Evolutionary conservation across 2,888 invertebrate genomes (phyloP).

Genomic region (Brachylomia viminalis): DNA sequence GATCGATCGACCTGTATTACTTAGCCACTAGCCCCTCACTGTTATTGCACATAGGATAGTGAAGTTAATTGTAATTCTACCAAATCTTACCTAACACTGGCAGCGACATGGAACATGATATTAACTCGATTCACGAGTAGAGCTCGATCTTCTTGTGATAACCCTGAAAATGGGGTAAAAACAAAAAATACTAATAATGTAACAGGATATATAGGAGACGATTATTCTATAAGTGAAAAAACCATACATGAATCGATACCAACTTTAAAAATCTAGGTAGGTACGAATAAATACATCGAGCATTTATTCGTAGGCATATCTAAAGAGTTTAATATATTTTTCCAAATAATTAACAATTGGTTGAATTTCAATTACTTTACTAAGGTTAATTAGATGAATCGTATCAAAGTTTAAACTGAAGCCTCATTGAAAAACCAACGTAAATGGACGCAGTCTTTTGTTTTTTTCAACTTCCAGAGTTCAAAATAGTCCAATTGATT

Average conservation of each 20-base stretch:
- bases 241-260: background rate
- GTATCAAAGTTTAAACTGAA: background rate
- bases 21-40: too few relatives aligned
- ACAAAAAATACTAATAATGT: background rate
- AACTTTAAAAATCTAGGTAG: background rate
- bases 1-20: too few relatives aligned
- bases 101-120: constrained; percentile 95
- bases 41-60: too few relatives aligned
- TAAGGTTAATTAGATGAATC: background rate
- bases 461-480: background rate
- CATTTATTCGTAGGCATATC: too few relatives aligned
- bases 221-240: background rate
- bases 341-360: background rate
- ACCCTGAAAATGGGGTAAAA: constrained; percentile 79
- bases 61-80: background rate
- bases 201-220: background rate
- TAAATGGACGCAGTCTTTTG: background rate
- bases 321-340: too few relatives aligned
- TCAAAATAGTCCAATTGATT: background rate
- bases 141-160: constrained; percentile 87
- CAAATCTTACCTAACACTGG: constrained; percentile 91
- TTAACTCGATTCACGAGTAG: constrained; percentile 91
- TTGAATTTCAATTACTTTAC: background rate
- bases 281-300: too few relatives aligned
- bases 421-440: background rate